Conservation (phyloP, 2,797 vertebrate genomes). For the Crenichthys baileyi region DNA sequence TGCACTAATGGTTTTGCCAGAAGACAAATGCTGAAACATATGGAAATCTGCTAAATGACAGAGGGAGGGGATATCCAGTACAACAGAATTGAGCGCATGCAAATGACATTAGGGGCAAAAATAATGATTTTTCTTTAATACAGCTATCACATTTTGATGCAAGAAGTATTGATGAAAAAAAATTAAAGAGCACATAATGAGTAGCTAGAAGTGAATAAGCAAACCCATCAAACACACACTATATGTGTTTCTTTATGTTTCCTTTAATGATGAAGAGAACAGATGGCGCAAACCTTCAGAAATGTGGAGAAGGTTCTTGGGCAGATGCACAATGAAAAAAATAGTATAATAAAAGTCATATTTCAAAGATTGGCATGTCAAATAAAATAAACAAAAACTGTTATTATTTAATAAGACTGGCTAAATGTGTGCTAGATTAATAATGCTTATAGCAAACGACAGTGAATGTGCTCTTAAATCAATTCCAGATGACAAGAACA, state of each 20-base stretch:
- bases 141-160: constrained; percentile 16
- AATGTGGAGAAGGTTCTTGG: constrained; percentile 52
- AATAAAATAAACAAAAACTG: constrained; percentile 20
- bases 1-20: constrained; percentile 33
- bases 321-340: constrained; percentile 45
- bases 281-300: constrained; percentile 74
- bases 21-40: constrained; percentile 46
- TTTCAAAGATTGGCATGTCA: constrained; percentile 44
- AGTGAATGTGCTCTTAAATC: constrained; percentile 40
- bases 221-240: constrained; percentile 12
- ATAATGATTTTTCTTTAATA: constrained; percentile 14
- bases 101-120: constrained; percentile 32
- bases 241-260: constrained; percentile 65
- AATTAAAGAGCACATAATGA: constrained; percentile 15
- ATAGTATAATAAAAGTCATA: constrained; percentile 60
- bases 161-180: constrained; percentile 26
- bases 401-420: constrained; percentile 14
- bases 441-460: constrained; percentile 23
- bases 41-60: constrained; percentile 30
- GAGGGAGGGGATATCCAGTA: constrained; percentile 22
- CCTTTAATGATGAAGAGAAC: constrained; percentile 56
- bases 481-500: constrained; percentile 12
- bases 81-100: constrained; percentile 9
- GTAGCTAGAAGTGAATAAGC: constrained; percentile 21
- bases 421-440: constrained; percentile 33